Evolutionary conservation across 2,113 vertebrate genomes (phyloP).

Genomic region (Syngnathoides biaculeatus): DNA sequence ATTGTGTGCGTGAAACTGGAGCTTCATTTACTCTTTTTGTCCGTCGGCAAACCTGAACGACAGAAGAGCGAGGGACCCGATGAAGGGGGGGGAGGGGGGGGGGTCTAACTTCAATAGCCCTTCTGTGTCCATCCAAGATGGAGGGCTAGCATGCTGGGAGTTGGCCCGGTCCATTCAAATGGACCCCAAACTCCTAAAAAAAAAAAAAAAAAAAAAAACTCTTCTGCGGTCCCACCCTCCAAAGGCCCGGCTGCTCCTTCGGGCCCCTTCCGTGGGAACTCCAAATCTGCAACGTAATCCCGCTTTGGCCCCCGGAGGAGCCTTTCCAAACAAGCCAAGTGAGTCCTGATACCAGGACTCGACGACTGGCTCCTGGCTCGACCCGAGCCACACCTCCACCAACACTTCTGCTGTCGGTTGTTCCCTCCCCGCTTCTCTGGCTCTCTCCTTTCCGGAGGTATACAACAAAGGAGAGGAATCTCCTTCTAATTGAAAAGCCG

Average conservation of each 20-base stretch:
- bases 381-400: constrained; percentile 51
- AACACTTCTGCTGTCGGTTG: constrained; percentile 55
- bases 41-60: constrained; percentile 49
- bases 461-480: constrained; percentile 69
- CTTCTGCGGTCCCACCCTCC: constrained; percentile 66
- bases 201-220: too few species aligned
- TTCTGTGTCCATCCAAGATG: constrained; percentile 74
- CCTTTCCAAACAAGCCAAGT: constrained; percentile 73
- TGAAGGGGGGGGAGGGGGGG: constrained; percentile 31
- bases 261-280: constrained; percentile 72
- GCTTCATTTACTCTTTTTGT: constrained; percentile 49
- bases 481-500: constrained; percentile 73
- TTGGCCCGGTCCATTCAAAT: constrained; percentile 71
- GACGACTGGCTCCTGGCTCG: constrained; percentile 67
- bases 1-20: constrained; percentile 11
- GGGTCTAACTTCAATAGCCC: constrained; percentile 70
- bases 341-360: constrained; percentile 70
- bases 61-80: constrained; percentile 40
- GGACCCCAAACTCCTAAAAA: constrained; percentile 72
- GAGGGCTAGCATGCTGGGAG: constrained; percentile 72
- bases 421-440: constrained; percentile 29
- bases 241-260: constrained; percentile 60
- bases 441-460: constrained; percentile 46
- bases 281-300: constrained; percentile 76
- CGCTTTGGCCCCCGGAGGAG: constrained; percentile 71